Base-by-base conservation (phyloP, 23 tunicate species). In the Styela clava region DNA sequence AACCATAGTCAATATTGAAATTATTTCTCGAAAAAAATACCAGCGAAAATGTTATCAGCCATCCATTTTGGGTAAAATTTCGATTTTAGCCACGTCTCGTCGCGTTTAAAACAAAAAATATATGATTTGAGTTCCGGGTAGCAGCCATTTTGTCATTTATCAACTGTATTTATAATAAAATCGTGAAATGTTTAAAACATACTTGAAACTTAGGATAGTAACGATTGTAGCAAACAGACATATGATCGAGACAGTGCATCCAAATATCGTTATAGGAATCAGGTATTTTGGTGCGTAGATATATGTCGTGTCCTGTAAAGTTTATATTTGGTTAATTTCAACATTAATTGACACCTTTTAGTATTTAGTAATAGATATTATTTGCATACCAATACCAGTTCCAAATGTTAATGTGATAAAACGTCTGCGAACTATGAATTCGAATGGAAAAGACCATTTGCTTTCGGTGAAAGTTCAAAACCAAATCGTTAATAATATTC, bases 131-230 rank as follows among this genome's bases (percentile, higher is more conserved):
- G 12, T 44, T 44, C 56, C 12, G 7, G 12, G 56, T 44, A 44
- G 56, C 12, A 12, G 7, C 56, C 56, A 44, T 44, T 44, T 44
- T 44, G 56, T 44, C 56, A 44, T 44, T 44, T 44, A 12, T 44
- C 56, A 44, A 44, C 12, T 12, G 7, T 44, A 44, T 44, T 44
- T 44, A 44, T 44, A 44, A 44, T 44, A 44, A 44, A 44, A 44
- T 44, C 56, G 56, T 44, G 56, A 44, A 44, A 44, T 44, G 56
- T 44, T 44, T 44, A 78, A 25, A 18, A 52, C 21, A 20, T 35
- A 91, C 97, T 78, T 83, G 88, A 91, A 91, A 26, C 35, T 64
- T 1, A 91, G 74, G 29, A 87, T 84, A 30, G 88, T 91, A 27
- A 83, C 63, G 16, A 91, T 22, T 3, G 97, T 86, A 12, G 74